These are phyloP conservation scores for Caenorhabditis sp. DNA, from an alignment of 2,888 invertebrate genomes.

Conservation along the genomic window DNA sequence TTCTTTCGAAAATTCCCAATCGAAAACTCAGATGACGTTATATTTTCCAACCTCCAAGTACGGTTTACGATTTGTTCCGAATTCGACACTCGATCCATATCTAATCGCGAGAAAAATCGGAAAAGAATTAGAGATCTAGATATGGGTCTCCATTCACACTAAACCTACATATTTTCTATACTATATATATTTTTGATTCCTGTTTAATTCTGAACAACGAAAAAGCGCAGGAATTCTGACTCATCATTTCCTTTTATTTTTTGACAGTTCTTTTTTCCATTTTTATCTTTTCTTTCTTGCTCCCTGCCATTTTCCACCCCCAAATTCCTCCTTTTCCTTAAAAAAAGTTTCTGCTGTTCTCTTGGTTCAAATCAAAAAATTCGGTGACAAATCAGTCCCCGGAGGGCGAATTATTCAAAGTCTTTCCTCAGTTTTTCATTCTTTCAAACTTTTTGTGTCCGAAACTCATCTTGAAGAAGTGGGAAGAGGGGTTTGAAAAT, in stretches of 20 bases:
- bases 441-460: no score
- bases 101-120: no score
- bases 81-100: no score
- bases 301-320: not conserved
- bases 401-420: slow-evolving; percentile 3
- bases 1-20: no score
- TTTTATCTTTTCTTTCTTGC: not conserved
- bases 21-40: no score
- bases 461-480: slow-evolving; percentile 39
- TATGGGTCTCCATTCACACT: no score
- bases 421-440: not conserved
- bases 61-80: no score
- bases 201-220: no score
- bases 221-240: not conserved
- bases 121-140: no score
- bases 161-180: no score
- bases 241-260: not conserved
- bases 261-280: not conserved
- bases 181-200: no score
- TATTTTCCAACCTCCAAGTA: no score
- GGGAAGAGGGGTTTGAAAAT: not conserved
- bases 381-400: slow-evolving; percentile 52
- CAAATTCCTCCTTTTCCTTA: not conserved
- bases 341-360: slow-evolving; percentile 1
- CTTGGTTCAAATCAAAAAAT: slow-evolving; percentile 30